Conservation (phyloP, 2,888 invertebrate species). For the Acanthosepion lycidas region DNA sequence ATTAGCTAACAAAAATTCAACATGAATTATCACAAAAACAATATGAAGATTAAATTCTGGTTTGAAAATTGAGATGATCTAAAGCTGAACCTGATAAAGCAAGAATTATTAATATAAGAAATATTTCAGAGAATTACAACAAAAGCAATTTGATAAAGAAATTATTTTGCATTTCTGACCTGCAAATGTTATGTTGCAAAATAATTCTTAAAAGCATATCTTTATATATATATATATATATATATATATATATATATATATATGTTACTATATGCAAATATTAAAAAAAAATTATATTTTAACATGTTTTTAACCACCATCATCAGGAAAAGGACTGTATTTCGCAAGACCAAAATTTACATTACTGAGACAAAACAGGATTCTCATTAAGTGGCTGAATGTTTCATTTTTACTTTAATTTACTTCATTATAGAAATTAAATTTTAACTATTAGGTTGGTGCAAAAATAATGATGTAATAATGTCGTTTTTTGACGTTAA, state of each 20-base stretch:
- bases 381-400: no score
- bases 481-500: no score
- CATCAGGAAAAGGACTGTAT: no score
- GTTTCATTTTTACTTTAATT: no score
- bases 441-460: no score
- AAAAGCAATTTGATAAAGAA: not conserved
- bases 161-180: not conserved
- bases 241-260: constrained; percentile 42
- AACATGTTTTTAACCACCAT: no score
- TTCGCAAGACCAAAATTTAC: no score
- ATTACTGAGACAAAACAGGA: no score
- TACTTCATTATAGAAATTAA: no score
- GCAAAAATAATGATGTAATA: no score
- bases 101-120: not conserved
- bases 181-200: not conserved
- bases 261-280: not conserved
- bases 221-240: constrained; percentile 36
- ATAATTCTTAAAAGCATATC: not conserved
- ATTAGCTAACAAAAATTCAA: not conserved
- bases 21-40: not conserved
- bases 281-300: no score
- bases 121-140: constrained; percentile 12
- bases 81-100: constrained; percentile 15
- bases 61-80: constrained; percentile 38
- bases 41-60: constrained; percentile 40